A percentile compares a stretch with the other conserved stretches of the same genome.
Conservation (phyloP, 1,140 invertebrate species). For the Scaptomyza graminum region DNA sequence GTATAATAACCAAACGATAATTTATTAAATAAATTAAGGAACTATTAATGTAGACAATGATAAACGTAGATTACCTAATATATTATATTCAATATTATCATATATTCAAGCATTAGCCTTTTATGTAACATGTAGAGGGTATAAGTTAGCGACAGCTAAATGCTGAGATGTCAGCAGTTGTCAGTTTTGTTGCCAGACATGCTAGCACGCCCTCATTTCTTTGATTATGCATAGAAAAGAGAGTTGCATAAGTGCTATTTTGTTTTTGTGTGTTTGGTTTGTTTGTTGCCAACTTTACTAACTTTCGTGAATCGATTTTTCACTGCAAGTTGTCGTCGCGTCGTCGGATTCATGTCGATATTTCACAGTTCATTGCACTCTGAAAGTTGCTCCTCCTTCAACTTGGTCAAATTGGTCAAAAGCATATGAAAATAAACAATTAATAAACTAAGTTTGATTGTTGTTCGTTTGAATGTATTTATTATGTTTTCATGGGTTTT, state of each 20-base stretch:
- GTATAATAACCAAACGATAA: too few relatives aligned
- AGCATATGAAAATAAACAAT: slow-evolving; percentile 23
- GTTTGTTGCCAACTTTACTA: slow-evolving; percentile 20
- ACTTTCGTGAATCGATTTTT: slow-evolving; percentile 45
- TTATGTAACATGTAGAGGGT: neutral
- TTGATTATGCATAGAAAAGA: slow-evolving; percentile 37
- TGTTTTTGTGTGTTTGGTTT: slow-evolving; percentile 9
- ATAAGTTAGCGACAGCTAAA: slow-evolving; percentile 9
- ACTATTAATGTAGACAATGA: too few relatives aligned
- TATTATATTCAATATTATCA: too few relatives aligned
- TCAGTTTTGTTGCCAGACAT: slow-evolving; percentile 38
- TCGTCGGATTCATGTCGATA: slow-evolving; percentile 23
- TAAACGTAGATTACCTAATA: too few relatives aligned
- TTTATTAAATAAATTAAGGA: too few relatives aligned
- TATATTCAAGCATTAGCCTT: neutral
- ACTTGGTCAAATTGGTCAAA: slow-evolving; percentile 36
- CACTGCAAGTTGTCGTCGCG: slow-evolving; percentile 46
- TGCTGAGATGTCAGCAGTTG: slow-evolving; percentile 24
- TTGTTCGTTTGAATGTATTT: slow-evolving; percentile 34
- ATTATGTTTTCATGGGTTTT: slow-evolving; percentile 38
- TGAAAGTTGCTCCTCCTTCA: neutral
- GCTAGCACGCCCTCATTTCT: slow-evolving; percentile 45
- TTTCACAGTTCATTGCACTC: slow-evolving; percentile 38
- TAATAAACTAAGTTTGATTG: neutral
- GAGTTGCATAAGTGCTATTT: slow-evolving; percentile 42